Base-by-base conservation (phyloP, 2,888 invertebrate species). In the Hololepta plana region DNA sequence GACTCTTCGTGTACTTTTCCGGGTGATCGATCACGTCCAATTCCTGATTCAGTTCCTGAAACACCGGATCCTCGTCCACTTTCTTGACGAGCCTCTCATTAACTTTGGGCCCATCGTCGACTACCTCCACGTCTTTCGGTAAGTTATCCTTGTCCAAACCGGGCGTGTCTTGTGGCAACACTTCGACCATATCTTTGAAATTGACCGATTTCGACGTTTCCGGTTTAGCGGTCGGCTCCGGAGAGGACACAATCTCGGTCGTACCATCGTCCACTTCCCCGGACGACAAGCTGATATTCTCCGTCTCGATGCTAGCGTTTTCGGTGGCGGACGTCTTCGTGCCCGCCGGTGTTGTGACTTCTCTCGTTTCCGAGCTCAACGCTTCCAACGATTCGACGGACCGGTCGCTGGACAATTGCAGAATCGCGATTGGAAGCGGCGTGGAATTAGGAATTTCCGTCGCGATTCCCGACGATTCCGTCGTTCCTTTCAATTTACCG, bases 221-320 rank as follows among this genome's bases (percentile, higher is more conserved):
- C n/a, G 30, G 11, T 23, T 33, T 29, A 20, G 16, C 24, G 19
- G 27, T 20, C 10, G n/a, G n/a, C n/a, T n/a, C n/a, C n/a, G n/a
- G n/a, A n/a, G n/a, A n/a, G n/a, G n/a, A n/a, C n/a, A n/a, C n/a
- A n/a, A n/a, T n/a, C n/a, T n/a, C n/a, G n/a, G n/a, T n/a, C n/a
- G n/a, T n/a, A n/a, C n/a, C n/a, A n/a, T n/a, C n/a, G n/a, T n/a
- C n/a, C n/a, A n/a, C n/a, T n/a, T n/a, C n/a, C n/a, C n/a, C n/a
- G n/a, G n/a, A n/a, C n/a, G n/a, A n/a, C n/a, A n/a, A n/a, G n/a
- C n/a, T n/a, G n/a, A n/a, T n/a, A n/a, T n/a, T n/a, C n/a, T n/a
- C n/a, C n/a, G 26, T 30, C 32, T 49, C 48, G 13, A 52, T 36
- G 27, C 51, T 51, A 1, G 49, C 50, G 29, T 51, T 44, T 38